Base-by-base conservation (phyloP, 2,113 vertebrate species). In the Ciconia boyciana region DNA sequence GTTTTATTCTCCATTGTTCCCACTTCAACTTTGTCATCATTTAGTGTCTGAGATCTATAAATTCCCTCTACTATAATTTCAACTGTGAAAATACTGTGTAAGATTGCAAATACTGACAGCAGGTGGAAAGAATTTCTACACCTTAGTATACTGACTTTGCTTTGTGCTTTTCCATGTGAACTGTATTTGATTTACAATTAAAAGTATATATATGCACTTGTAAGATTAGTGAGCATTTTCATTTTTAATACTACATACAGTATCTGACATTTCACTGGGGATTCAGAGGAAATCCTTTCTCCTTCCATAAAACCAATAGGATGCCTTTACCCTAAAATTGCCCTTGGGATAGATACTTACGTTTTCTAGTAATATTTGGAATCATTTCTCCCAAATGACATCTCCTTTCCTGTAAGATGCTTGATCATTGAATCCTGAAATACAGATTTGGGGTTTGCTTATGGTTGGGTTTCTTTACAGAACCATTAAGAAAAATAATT, bases 401-500 rank as follows among this genome's bases (percentile, higher is more conserved):
- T 90, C 36, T 65, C 20, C 29, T 90, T 76, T 87, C 75, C 49
- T 74, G 26, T 48, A 21, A 61, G 43, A 9, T 62, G 28, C 62
- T 89, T 91, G 75, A 80, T 88, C 8, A 3, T 20, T 69, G 76
- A 80, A 77, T 94, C 74, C 94, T 90, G 52, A 89, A 96, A 58
- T 84, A 76, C 58, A 74, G 58, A 75, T 96, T 34, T 64, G 16
- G 36, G 58, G n/a, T 91, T 76, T 95, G 88, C 77, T 93, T 74
- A 77, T 28, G 64, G 60, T 52, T 76, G 83, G 22, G 34, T 86
- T 80, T 84, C 65, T 95, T 94, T 88, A 84, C 48, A 79, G 76
- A 96, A 57, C 95, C 66, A 80, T 80, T 94, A 94, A 96, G 88
- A 65, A 89, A 95, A 96, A 93, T n/a, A 75, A 78, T 87, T 93